Percentiles rank a stretch among this genome's conserved stretches.
These are phyloP conservation scores for Gracilinanus agilis DNA, from an alignment of 2,113 vertebrate species.

Conservation along the genomic window DNA sequence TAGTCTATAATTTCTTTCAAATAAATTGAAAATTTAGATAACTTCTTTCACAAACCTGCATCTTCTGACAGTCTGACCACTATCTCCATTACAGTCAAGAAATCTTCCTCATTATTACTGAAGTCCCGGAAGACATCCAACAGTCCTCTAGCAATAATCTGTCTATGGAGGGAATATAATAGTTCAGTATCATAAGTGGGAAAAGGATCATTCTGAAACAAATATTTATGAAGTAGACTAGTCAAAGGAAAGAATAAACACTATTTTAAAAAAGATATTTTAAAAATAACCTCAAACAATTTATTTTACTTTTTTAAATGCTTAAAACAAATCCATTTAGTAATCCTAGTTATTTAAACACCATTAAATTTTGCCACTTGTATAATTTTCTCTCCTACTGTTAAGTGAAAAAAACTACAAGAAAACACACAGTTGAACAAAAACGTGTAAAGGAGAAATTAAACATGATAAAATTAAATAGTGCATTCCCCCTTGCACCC, in stretches of 20 bases:
- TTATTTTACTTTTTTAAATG: neutral
- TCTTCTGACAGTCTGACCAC: constrained; percentile 93
- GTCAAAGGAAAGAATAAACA: accelerated
- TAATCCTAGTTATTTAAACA: neutral
- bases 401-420: neutral
- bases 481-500: accelerated
- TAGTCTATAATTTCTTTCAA: constrained; percentile 22
- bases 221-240: neutral
- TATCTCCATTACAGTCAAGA: constrained; percentile 92
- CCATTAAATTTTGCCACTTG: neutral
- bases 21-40: neutral
- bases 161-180: constrained; percentile 80
- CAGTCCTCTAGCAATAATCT: constrained; percentile 93
- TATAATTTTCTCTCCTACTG: neutral
- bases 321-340: neutral
- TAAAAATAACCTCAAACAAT: neutral
- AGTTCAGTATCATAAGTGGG: accelerated
- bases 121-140: constrained; percentile 92
- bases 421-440: neutral
- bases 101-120: constrained; percentile 92
- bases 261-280: accelerated
- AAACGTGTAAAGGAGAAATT: neutral
- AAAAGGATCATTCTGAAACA: neutral
- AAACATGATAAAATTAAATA: neutral
- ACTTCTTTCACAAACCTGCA: constrained; percentile 85